Evolutionary conservation across 2,888 invertebrate genomes (phyloP).

Genomic region (Crossocerus cetratus): DNA sequence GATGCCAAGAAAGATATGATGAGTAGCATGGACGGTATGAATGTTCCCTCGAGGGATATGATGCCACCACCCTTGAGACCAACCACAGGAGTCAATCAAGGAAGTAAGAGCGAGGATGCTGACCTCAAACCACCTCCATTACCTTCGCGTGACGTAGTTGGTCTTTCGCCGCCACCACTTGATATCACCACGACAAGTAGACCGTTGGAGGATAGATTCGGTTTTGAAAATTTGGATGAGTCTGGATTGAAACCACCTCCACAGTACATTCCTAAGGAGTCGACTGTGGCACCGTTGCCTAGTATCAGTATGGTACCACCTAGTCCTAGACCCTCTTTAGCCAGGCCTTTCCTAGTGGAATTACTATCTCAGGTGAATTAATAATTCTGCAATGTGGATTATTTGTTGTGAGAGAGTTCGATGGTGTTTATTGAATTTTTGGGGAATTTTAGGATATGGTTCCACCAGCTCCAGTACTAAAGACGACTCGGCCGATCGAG

Average conservation of each 20-base stretch:
- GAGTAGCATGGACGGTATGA: slow-evolving; percentile 35
- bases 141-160: slow-evolving; percentile 68
- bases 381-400: not conserved
- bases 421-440: slow-evolving; percentile 7
- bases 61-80: slow-evolving; percentile 67
- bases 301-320: slow-evolving; percentile 69
- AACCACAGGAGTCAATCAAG: slow-evolving; percentile 41
- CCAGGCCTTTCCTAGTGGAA: slow-evolving; percentile 71
- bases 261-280: slow-evolving; percentile 71
- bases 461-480: slow-evolving; percentile 66
- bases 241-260: slow-evolving; percentile 69
- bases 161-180: slow-evolving; percentile 73
- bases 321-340: slow-evolving; percentile 64
- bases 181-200: slow-evolving; percentile 66
- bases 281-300: slow-evolving; percentile 60
- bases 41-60: slow-evolving; percentile 68
- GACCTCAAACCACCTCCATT: slow-evolving; percentile 70
- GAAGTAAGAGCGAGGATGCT: slow-evolving; percentile 58
- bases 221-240: slow-evolving; percentile 52
- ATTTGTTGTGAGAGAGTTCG: not conserved
- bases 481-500: slow-evolving; percentile 64
- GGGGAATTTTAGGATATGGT: slow-evolving; percentile 68
- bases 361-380: slow-evolving; percentile 69
- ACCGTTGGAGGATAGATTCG: slow-evolving; percentile 60
- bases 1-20: slow-evolving; percentile 36